Base-by-base conservation (phyloP, 2,113 vertebrate species). In the Panurus biarmicus region DNA sequence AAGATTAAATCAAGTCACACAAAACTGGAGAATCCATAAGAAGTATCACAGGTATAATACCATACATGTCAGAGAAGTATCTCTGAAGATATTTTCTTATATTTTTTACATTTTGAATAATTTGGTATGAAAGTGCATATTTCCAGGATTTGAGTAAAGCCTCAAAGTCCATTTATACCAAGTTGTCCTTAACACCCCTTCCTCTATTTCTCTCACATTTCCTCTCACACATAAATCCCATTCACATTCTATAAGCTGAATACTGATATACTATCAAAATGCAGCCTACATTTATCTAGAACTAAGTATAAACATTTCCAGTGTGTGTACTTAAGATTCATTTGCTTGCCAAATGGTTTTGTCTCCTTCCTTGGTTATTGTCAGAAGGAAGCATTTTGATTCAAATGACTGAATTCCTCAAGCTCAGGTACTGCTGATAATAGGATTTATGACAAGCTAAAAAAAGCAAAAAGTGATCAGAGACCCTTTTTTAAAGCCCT, bases 241-340 rank as follows among this genome's bases (percentile, higher is more conserved):
- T 78, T 86, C 86, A 72, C 62, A 82, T 92, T 91, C 85, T 93
- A 56, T 90, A 89, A 85, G 86, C 75, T 2, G 58, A 94, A 92
- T 65, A 72, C 45, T 69, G 82, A 88, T 92, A 90, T 6, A 93
- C 66, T 95, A 93, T 87, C 89, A 94, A 89, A 94, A 92, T 40
- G 48, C 74, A 87, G 58, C 50, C 61, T 89, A 93, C 87, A 58
- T 93, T 91, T 95, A 94, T 96, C 91, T 94, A 82, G 79, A 92
- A 93, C 21, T 44, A 91, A 91, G 80, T 92, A 93, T 93, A 96
- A 96, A 94, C 94, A 94, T 94, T 94, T 91, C 85, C 73, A 95
- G 57, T 80, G 71, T 86, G 81, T 95, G 89, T 91, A 96, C 57
- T 96, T 93, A 90, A 91, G 91, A 94, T 91, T 95, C 92, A 93